Evolutionary conservation across 2,797 vertebrate genomes (phyloP), one percentile per base, ranked within the genome.

Genomic region (Smutsia temminckii): DNA sequence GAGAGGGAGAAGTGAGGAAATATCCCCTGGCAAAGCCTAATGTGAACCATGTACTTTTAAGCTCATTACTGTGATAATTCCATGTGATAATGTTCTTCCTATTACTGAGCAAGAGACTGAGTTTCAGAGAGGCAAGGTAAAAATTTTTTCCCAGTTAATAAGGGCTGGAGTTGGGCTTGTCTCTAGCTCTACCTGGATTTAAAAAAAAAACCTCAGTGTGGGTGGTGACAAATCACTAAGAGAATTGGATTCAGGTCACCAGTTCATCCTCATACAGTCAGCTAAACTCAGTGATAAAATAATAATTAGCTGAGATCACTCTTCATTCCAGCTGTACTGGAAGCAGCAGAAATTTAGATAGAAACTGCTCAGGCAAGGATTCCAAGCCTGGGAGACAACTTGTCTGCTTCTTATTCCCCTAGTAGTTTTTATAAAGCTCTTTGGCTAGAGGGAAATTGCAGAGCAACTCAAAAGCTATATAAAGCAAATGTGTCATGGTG

Each of bases 351-450:
- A 66, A 69, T 78, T 78, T 77, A 72, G 75, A 88, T 53, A 55
- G 57, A 87, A 89, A 51, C 53, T 12, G 21, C 34, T 64, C 53
- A 86, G 29, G 85, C 90, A 16, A 53, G 40, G 40, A 51, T 93
- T 97, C 95, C 91, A 96, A 95, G 90, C 69, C 75, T 86, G 51
- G 66, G 93, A 97, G 96, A 94, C 85, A 10, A 91, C 34, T 27
- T 96, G 97, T 96, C 97, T 97, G 79, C 91, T 95, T 79, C 90
- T 85, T 96, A 97, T 95, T 96, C 97, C 95, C 95, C 29, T 7
- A 93, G 92, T 95, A 96, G 94, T 74, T 96, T 96, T 97, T 94
- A 91, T 84, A 74, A 89, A 94, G 71, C 94, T 94, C 83, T 89
- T 92, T 95, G 88, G 95, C 96, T 68, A 91, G 89, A 95, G 46